phyloP scores from a whole-genome alignment of 2,888 invertebrate species.

The Ochropacha duplaris region DNA sequence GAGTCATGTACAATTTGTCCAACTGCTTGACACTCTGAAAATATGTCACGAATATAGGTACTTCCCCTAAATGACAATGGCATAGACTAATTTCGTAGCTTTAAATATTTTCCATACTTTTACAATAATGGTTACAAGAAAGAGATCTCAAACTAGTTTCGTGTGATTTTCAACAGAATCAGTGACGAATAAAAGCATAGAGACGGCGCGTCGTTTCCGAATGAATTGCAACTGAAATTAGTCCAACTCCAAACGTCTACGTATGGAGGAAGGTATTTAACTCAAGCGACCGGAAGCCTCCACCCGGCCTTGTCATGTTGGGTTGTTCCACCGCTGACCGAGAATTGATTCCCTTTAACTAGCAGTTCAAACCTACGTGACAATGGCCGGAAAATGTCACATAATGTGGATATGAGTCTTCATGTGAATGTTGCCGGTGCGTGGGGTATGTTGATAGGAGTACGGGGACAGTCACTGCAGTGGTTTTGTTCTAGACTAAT shows the following conservation, averaged over 20 bases:
- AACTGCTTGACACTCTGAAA: no score
- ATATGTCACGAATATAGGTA: no score
- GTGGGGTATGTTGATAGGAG: slow-evolving; percentile 20
- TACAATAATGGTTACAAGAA: no score
- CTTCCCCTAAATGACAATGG: no score
- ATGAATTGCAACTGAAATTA: slow-evolving; percentile 34
- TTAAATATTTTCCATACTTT: no score
- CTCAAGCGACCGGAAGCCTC: slow-evolving; percentile 46
- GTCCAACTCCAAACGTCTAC: slow-evolving; percentile 23
- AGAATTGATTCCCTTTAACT: slow-evolving; percentile 15
- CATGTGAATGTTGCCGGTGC: slow-evolving; percentile 23
- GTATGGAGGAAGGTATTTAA: slow-evolving; percentile 42
- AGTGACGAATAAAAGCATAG: slow-evolving; percentile 1
- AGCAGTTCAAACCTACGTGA: neutral
- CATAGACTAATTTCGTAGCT: no score
- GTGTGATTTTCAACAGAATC: neutral
- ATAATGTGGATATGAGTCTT: slow-evolving; percentile 17
- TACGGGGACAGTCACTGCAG: neutral
- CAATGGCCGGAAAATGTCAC: slow-evolving; percentile 23
- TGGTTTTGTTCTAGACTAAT: no score
- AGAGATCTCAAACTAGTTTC: no score
- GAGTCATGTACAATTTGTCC: no score
- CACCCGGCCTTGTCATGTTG: slow-evolving; percentile 38
- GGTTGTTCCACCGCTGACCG: slow-evolving; percentile 22
- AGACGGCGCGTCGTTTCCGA: slow-evolving; percentile 20